phyloP scores from a whole-genome alignment of 2,797 vertebrate species.

The Myotis daubentonii region DNA sequence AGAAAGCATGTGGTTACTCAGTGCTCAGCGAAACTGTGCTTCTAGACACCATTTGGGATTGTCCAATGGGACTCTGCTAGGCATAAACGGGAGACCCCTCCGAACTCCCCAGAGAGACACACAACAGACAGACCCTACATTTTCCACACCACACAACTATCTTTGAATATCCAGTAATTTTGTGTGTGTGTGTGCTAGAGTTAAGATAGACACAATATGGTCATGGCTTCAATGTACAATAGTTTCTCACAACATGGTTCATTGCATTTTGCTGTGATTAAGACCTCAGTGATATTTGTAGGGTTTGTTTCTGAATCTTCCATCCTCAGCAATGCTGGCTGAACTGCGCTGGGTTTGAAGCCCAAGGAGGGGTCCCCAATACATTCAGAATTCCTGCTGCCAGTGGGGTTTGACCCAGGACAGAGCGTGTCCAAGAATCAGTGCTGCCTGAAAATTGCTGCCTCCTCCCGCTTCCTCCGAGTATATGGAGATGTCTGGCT shows the following conservation, averaged over 20 bases:
- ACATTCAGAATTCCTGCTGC: conserved; percentile 82
- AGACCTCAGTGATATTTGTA: conserved; percentile 87
- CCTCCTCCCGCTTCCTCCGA: neutral
- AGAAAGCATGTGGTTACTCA: conserved; percentile 75
- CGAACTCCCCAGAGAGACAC: conserved; percentile 72
- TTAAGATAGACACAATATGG: conserved; percentile 83
- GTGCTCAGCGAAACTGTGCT: conserved; percentile 85
- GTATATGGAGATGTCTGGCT: neutral
- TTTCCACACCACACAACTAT: conserved; percentile 83
- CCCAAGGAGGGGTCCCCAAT: conserved; percentile 65
- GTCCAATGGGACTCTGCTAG: conserved; percentile 78
- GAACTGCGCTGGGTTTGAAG: conserved; percentile 32
- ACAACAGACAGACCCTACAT: conserved; percentile 86
- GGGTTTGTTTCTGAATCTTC: conserved; percentile 65
- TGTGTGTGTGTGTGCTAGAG: conserved; percentile 79
- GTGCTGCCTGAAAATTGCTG: conserved; percentile 61
- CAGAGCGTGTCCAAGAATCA: conserved; percentile 69
- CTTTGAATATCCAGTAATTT: conserved; percentile 83
- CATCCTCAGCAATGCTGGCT: conserved; percentile 75
- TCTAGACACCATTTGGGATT: conserved; percentile 82
- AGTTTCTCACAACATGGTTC: conserved; percentile 83
- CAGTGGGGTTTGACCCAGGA: conserved; percentile 77
- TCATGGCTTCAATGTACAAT: conserved; percentile 82
- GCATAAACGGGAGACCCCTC: conserved; percentile 61
- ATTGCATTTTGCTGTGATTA: conserved; percentile 85